These are phyloP conservation scores for Drepanosiphum platanoidis DNA, from an alignment of 2,888 invertebrate genomes.

Conservation along the genomic window DNA sequence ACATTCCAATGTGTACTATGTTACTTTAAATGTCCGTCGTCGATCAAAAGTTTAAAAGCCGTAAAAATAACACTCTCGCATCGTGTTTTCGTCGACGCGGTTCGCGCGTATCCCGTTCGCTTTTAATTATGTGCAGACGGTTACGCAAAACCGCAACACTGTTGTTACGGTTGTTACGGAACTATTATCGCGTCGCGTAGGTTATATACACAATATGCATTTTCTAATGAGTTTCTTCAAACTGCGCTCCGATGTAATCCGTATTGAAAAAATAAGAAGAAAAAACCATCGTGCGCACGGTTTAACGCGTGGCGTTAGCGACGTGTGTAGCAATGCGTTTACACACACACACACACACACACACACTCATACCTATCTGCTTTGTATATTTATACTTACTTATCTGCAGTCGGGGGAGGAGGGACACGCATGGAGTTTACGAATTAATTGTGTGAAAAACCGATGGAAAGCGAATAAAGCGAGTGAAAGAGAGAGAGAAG, in stretches of 20 bases:
- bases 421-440: neutral
- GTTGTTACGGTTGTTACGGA: slow-evolving; percentile 16
- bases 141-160: neutral
- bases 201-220: no score
- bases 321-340: neutral
- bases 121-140: neutral
- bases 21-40: no score
- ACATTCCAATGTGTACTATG: no score
- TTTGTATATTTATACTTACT: no score
- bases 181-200: neutral
- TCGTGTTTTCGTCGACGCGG: no score
- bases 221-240: slow-evolving; percentile 43
- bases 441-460: slow-evolving; percentile 4
- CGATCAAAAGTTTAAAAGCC: no score
- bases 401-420: neutral
- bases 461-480: neutral
- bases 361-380: no score
- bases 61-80: neutral
- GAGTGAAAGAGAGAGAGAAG: neutral
- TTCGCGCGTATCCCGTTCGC: neutral
- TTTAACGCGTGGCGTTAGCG: neutral
- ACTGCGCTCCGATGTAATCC: neutral
- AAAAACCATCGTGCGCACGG: neutral
- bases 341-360: neutral
- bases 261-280: neutral